These are phyloP conservation scores for Strigops habroptila DNA, from an alignment of 2,113 vertebrate genomes.

Conservation along the genomic window DNA sequence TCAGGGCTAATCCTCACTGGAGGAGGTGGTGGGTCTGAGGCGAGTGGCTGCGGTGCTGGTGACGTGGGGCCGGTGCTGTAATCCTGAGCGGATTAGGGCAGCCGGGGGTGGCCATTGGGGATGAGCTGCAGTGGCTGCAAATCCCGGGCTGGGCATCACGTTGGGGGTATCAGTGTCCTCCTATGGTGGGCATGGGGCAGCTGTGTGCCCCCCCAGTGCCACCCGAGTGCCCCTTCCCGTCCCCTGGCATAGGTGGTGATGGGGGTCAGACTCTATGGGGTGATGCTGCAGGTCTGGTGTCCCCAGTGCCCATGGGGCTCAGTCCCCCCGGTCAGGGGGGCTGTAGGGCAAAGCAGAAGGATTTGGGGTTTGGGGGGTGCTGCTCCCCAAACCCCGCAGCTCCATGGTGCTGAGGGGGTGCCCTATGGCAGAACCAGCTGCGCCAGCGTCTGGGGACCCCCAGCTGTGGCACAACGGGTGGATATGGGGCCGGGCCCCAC, in stretches of 20 bases:
- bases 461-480: background rate
- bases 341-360: background rate
- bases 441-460: too few species aligned
- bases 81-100: slow-evolving; percentile 47
- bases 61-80: background rate
- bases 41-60: background rate
- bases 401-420: background rate
- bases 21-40: background rate
- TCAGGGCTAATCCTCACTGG: background rate
- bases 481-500: too few species aligned
- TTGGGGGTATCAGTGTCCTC: background rate
- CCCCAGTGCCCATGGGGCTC: background rate
- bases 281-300: background rate
- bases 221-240: background rate
- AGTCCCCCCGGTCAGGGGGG: background rate
- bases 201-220: background rate
- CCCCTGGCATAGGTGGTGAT: background rate
- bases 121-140: background rate
- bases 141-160: background rate
- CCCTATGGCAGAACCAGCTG: background rate
- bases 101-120: background rate
- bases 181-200: background rate
- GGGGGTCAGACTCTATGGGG: too few species aligned
- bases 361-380: background rate
- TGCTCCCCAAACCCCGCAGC: background rate